Base-by-base conservation (phyloP, 2,113 vertebrate species). In the Esox niger region DNA sequence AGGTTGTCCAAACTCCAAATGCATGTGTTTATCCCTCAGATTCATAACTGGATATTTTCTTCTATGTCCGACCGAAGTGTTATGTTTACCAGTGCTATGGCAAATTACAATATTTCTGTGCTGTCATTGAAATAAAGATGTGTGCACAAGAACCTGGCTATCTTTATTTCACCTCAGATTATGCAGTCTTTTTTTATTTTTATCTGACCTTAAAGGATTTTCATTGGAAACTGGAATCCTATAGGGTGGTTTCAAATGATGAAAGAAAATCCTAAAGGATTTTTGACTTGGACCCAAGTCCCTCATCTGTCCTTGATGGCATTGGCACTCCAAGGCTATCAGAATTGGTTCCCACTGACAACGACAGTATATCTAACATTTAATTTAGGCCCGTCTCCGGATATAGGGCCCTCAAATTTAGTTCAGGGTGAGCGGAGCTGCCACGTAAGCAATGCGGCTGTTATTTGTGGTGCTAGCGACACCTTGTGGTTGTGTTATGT, bases 121-220 rank as follows among this genome's bases (percentile, higher is more conserved):
- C 17, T 21, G 47, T 70, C 49, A 31, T 27, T 30, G 56, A 35
- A 83, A 79, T 86, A 86, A 87, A 86, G 64, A 75, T 55, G 64
- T 77, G 82, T 79, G 74, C 54, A 70, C 33, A 74, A 71, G 2
- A 70, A 77, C 21, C 4, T 61, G 21, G 27, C 26, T 20, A 7
- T 2, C 0, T 43, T 43, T 43, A 43, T 43, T 43, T 43, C 3
- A 43, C 38, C 17, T 43, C 38, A 43, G 17, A 43, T 15, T 17
- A 15, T 43, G 35, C 5, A 17, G 38, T 6, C 7, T 2, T 57
- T 29, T 17, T 58, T 56, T 55, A 4, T 55, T 25, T 55, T 6
- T 56, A n/a, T 6, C n/a, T 54, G 26, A 21, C 25, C 26, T 56
- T 11, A 25, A 56, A 26, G 55, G 38, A 15, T 43, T 43, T n/a